Evolutionary conservation across 2,113 vertebrate species (phyloP).

Genomic region (Bagarius yarrelli): DNA sequence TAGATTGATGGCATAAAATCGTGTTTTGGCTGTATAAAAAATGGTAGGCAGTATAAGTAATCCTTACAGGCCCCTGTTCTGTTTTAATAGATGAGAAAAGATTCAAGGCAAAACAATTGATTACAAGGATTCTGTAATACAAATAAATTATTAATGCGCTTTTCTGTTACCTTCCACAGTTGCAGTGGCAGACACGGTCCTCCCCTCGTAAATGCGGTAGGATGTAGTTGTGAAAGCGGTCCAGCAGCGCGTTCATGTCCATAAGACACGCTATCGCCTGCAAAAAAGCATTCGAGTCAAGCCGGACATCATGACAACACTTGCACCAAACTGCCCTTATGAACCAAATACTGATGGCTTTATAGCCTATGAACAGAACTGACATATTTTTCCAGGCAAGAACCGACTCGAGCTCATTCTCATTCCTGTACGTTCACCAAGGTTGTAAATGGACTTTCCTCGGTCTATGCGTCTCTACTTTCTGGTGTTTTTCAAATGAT

Average conservation of each 20-base stretch:
- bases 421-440: constrained; percentile 11
- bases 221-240: constrained; percentile 99
- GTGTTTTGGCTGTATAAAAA: constrained; percentile 40
- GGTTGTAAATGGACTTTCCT: constrained; percentile 34
- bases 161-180: constrained; percentile 94
- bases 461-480: constrained; percentile 17
- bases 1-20: background rate
- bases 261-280: constrained; percentile 99
- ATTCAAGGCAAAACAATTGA: constrained; percentile 19
- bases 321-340: constrained; percentile 56
- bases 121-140: constrained; percentile 9
- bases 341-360: constrained; percentile 34
- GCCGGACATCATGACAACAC: constrained; percentile 81
- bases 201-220: constrained; percentile 97
- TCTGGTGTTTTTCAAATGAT: background rate
- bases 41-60: constrained; percentile 54
- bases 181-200: constrained; percentile 99
- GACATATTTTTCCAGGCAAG: background rate
- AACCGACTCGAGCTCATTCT: background rate
- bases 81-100: constrained; percentile 54
- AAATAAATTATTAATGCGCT: constrained; percentile 41
- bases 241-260: constrained; percentile 99
- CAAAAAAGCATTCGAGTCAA: constrained; percentile 86
- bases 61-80: constrained; percentile 63
- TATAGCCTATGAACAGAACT: background rate